phyloP scores from a whole-genome alignment of 2,888 invertebrate species.

The Archips crataeganus region DNA sequence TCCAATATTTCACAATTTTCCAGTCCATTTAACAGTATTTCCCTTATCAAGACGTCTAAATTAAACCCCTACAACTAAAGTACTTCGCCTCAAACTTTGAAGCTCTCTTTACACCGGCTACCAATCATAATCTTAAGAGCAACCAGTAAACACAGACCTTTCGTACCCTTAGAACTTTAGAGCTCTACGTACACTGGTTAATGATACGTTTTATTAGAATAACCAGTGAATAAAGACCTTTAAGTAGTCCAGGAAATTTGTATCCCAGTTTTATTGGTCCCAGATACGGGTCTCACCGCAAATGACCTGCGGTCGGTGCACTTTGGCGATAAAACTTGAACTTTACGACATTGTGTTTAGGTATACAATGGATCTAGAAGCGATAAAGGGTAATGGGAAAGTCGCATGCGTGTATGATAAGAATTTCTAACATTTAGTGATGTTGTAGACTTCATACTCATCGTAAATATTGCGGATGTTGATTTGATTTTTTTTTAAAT shows the following conservation, averaged over 20 bases:
- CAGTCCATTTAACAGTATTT: background rate
- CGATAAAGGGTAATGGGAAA: conserved; percentile 23
- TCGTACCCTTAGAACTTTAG: background rate
- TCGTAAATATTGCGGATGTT: background rate
- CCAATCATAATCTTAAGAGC: background rate
- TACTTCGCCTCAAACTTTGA: conserved; percentile 15
- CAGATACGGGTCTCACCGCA: conserved; percentile 54
- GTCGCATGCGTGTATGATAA: conserved; percentile 28
- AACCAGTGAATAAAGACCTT: conserved; percentile 33
- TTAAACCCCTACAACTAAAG: conserved; percentile 7
- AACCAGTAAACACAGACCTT: background rate
- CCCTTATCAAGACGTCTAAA: background rate
- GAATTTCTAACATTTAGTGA: background rate
- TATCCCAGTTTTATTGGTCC: conserved; percentile 57
- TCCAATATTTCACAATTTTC: background rate
- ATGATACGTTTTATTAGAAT: background rate
- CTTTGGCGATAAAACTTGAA: conserved; percentile 45
- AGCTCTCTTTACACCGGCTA: background rate
- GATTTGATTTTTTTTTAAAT: too few species aligned
- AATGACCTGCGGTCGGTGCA: conserved; percentile 47
- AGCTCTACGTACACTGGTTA: conserved; percentile 10
- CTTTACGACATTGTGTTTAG: conserved; percentile 43
- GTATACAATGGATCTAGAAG: conserved; percentile 31
- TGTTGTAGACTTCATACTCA: background rate
- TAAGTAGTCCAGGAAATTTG: conserved; percentile 53